A percentile compares a stretch with the other conserved stretches of the same genome.
These are phyloP conservation scores for Sapayoa aenigma DNA, from an alignment of 2,113 vertebrate genomes.

Conservation along the genomic window DNA sequence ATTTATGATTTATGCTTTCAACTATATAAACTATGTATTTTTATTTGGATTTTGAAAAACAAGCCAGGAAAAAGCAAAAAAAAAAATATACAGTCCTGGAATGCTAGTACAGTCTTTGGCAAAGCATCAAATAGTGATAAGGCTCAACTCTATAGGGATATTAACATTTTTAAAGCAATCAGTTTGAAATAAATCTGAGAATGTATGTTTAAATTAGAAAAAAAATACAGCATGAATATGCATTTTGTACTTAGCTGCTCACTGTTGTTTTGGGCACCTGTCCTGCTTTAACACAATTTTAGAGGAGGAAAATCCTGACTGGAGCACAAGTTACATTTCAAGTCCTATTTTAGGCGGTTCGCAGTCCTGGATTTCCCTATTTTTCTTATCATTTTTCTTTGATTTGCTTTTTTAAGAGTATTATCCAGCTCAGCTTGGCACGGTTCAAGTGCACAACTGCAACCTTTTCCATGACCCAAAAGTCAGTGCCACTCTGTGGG, in stretches of 20 bases:
- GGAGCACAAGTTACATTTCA: background rate
- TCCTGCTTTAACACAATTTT: conserved; percentile 7
- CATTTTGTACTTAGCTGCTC: conserved; percentile 29
- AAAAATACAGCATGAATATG: conserved; percentile 33
- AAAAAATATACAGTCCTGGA: conserved; percentile 36
- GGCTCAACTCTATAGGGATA: conserved; percentile 4
- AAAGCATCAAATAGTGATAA: conserved; percentile 50
- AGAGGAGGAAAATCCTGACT: conserved; percentile 24
- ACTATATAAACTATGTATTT: conserved; percentile 14
- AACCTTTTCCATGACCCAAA: conserved; percentile 48
- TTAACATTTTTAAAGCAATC: conserved; percentile 57
- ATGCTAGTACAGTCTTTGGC: conserved; percentile 13
- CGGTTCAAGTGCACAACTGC: background rate
- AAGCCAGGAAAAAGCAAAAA: conserved; percentile 32
- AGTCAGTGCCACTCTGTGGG: conserved; percentile 46
- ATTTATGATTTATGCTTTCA: conserved; percentile 11
- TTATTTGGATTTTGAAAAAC: conserved; percentile 58
- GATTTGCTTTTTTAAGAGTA: conserved; percentile 5
- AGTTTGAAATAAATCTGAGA: conserved; percentile 51
- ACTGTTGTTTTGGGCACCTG: conserved; percentile 43
- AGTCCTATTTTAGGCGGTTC: conserved; percentile 27
- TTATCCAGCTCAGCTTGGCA: conserved; percentile 37
- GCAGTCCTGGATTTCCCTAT: background rate
- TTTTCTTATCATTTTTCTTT: conserved; percentile 22
- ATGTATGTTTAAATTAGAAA: conserved; percentile 50